Percentiles rank a stretch among this genome's conserved stretches.
Evolutionary conservation across 2,888 invertebrate species (phyloP).

Genomic region (Mesopsocus fuscifrons): DNA sequence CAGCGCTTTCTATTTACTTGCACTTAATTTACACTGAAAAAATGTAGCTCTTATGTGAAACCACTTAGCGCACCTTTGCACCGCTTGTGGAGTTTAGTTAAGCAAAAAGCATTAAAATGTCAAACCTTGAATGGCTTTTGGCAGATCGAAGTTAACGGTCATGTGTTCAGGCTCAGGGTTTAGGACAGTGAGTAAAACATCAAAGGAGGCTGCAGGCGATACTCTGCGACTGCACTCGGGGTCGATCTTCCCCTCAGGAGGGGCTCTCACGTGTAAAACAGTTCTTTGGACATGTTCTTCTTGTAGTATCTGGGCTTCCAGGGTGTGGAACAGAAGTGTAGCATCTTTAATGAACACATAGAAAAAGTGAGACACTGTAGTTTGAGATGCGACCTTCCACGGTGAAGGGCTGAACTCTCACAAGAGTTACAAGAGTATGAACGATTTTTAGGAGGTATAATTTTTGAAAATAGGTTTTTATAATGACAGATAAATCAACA

Average conservation of each 20-base stretch:
- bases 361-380: conserved; percentile 7
- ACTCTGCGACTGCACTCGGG: conserved; percentile 27
- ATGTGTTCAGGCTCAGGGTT: conserved; percentile 61
- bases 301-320: conserved; percentile 34
- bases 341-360: conserved; percentile 25
- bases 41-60: too few species aligned
- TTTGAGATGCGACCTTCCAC: too few species aligned
- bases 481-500: too few species aligned
- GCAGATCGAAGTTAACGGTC: conserved; percentile 46
- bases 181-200: conserved; percentile 63
- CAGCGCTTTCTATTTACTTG: too few species aligned
- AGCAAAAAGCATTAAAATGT: too few species aligned
- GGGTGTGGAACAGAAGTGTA: conserved; percentile 29
- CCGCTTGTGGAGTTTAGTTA: too few species aligned
- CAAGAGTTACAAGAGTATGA: too few species aligned
- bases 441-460: too few species aligned
- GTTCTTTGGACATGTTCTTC: conserved; percentile 27
- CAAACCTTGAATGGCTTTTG: conserved; percentile 41
- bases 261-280: conserved; percentile 25
- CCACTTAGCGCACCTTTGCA: too few species aligned
- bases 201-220: conserved; percentile 42
- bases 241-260: conserved; percentile 24
- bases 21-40: too few species aligned
- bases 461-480: too few species aligned
- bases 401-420: too few species aligned